Conservation (phyloP, 2,113 vertebrate species). For the Syngnathus floridae region DNA sequence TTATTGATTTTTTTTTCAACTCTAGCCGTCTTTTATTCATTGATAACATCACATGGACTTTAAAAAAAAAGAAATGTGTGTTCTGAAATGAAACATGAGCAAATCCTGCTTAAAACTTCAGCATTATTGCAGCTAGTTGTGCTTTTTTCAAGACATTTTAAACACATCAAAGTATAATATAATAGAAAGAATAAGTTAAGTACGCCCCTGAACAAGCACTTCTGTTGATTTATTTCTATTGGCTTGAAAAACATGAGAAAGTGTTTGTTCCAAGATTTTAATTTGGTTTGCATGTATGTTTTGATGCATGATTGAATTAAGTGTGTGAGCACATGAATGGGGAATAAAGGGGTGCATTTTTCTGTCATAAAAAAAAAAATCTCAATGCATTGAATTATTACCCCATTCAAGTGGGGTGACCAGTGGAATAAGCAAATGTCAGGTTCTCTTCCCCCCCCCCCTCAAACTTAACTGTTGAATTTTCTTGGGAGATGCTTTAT, state of each 20-base stretch:
- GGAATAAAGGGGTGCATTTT: slow-evolving; percentile 10
- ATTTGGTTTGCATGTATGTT: slow-evolving; percentile 37
- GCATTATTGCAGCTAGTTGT: background rate
- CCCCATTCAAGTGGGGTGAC: background rate
- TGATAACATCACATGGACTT: background rate
- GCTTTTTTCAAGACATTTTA: background rate
- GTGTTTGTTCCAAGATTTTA: background rate
- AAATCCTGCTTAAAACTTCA: background rate
- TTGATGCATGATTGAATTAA: slow-evolving; percentile 52
- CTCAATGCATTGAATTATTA: background rate
- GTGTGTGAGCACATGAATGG: slow-evolving; percentile 16
- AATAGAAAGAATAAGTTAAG: background rate
- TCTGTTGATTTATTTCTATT: slow-evolving; percentile 2
- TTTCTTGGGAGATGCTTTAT: slow-evolving; percentile 14
- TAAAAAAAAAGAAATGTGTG: background rate
- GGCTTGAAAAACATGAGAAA: slow-evolving; percentile 21
- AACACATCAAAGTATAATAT: background rate
- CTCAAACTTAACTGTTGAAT: too few relatives aligned
- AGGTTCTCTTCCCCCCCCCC: slow-evolving; percentile 1
- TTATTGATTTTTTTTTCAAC: background rate
- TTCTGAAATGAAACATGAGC: background rate
- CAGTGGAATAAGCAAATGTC: slow-evolving; percentile 1
- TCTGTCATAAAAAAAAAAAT: background rate
- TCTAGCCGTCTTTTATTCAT: background rate
- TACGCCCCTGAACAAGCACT: background rate